phyloP scores from a whole-genome alignment of 2,888 invertebrate species.

The Stenoptilia bipunctidactyla region DNA sequence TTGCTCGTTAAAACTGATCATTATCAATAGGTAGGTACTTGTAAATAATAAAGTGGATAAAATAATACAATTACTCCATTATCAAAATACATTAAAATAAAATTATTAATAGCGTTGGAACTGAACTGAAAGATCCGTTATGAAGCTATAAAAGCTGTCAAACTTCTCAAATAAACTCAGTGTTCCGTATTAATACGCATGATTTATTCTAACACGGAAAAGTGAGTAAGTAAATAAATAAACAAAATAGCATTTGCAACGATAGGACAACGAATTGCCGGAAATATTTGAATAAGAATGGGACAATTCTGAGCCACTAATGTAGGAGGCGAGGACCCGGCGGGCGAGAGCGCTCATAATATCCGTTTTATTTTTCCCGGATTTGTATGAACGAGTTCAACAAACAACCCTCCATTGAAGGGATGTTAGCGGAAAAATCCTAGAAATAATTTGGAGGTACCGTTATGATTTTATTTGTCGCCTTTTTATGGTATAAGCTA shows the following conservation, averaged over 20 bases:
- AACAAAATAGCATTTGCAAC: conserved; percentile 32
- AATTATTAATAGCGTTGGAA: too few relatives aligned
- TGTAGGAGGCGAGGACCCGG: conserved; percentile 57
- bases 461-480: conserved; percentile 57
- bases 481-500: conserved; percentile 3
- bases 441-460: conserved; percentile 53
- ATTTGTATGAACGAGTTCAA: conserved; percentile 57
- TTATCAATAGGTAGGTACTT: too few relatives aligned
- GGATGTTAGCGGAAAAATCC: conserved; percentile 42
- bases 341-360: conserved; percentile 46
- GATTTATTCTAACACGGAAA: not conserved
- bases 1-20: too few relatives aligned
- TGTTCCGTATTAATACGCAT: not conserved
- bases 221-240: not conserved
- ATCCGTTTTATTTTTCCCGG: conserved; percentile 69
- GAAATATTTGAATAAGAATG: conserved; percentile 69
- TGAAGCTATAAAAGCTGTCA: too few relatives aligned
- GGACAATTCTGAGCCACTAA: conserved; percentile 58
- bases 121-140: too few relatives aligned
- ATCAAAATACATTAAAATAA: too few relatives aligned
- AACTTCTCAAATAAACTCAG: conserved; percentile 7
- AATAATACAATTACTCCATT: too few relatives aligned
- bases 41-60: too few relatives aligned
- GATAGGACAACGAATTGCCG: conserved; percentile 63
- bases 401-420: conserved; percentile 43